These are phyloP conservation scores for Metacarcinus magister DNA, from an alignment of 2,888 invertebrate genomes.

Conservation along the genomic window DNA sequence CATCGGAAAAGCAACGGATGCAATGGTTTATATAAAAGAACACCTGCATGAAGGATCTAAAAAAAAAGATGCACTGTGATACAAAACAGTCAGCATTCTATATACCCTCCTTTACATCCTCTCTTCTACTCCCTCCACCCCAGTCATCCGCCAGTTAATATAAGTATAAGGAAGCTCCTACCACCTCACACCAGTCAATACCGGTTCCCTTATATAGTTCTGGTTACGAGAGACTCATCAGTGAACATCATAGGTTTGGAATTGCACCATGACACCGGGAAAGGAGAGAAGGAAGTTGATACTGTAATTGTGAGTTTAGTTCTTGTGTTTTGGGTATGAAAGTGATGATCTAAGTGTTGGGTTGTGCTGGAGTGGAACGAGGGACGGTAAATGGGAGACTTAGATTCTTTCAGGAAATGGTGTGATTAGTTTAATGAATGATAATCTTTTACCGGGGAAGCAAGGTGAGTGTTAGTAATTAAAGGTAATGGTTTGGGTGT, in stretches of 20 bases:
- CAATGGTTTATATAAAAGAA: background rate
- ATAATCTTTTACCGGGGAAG: background rate
- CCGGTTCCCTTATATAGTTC: background rate
- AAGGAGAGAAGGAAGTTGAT: background rate
- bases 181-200: too few relatives aligned
- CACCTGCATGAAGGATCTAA: background rate
- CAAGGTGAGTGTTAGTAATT: background rate
- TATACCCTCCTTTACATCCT: background rate
- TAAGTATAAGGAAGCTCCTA: too few relatives aligned
- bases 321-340: background rate
- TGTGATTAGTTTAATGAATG: slow-evolving; percentile 1
- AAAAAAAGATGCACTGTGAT: background rate
- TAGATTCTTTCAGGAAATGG: background rate
- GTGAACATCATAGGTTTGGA: background rate
- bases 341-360: background rate
- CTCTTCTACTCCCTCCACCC: background rate
- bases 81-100: background rate
- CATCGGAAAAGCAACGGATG: background rate
- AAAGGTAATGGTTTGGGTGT: background rate
- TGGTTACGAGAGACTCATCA: too few relatives aligned
- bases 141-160: too few relatives aligned
- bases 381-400: background rate
- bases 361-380: background rate
- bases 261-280: background rate
- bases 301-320: background rate